phyloP scores from a whole-genome alignment of 2,113 vertebrate species.

The Strix aluco region DNA sequence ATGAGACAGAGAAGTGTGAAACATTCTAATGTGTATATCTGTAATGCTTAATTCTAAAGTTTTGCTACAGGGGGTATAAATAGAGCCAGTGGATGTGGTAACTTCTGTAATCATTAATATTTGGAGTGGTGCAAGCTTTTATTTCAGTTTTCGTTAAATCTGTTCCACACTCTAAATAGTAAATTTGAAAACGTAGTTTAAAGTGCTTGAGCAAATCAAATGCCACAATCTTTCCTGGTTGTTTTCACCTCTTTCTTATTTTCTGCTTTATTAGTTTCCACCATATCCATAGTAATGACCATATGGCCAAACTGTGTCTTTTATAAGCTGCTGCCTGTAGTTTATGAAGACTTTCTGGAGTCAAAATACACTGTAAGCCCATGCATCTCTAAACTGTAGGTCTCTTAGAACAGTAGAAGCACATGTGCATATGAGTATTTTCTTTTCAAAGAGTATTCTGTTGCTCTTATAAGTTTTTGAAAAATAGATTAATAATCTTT shows the following conservation, averaged over 20 bases:
- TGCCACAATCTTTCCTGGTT: neutral
- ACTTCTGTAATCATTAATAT: neutral
- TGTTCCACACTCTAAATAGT: neutral
- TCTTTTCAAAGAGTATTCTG: neutral
- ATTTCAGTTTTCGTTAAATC: neutral
- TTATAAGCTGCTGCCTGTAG: neutral
- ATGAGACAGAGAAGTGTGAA: neutral
- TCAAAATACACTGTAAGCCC: neutral
- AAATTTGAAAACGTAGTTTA: neutral
- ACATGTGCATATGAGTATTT: neutral
- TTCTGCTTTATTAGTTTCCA: neutral
- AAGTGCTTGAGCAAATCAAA: neutral
- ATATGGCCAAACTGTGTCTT: neutral
- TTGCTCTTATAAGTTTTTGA: neutral
- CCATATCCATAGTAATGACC: neutral
- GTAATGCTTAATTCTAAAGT: neutral
- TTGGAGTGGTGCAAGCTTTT: neutral
- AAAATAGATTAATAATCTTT: neutral
- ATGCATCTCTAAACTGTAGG: neutral
- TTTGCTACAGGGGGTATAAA: neutral
- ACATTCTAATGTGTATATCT: too few species aligned
- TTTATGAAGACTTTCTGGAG: neutral
- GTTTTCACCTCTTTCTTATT: neutral
- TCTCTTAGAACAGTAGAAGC: neutral
- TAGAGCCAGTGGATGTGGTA: neutral